Evolutionary conservation across 2,888 invertebrate genomes (phyloP).

Genomic region (Omphaloscelis lunosa): DNA sequence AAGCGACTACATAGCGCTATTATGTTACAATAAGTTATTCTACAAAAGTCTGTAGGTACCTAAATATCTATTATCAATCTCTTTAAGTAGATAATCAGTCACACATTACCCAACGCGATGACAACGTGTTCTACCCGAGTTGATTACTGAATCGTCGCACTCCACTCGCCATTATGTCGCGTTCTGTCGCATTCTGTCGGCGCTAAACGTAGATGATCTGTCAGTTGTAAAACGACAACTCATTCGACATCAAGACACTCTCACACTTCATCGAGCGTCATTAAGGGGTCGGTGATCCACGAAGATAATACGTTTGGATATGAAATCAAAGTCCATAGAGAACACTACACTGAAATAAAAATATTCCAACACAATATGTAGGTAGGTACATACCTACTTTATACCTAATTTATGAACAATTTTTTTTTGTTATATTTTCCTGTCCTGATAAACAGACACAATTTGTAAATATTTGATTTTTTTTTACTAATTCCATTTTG

Average conservation of each 20-base stretch:
- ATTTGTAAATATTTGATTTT: not conserved
- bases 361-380: not conserved
- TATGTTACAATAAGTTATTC: not conserved
- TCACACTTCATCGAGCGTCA: slow-evolving; percentile 77
- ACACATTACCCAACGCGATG: slow-evolving; percentile 34
- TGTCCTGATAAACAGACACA: not conserved
- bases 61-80: slow-evolving; percentile 5
- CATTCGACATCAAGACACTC: slow-evolving; percentile 79
- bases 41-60: not conserved
- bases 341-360: not conserved
- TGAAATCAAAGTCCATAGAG: slow-evolving; percentile 14
- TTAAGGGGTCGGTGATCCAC: slow-evolving; percentile 66
- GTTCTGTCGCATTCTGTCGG: slow-evolving; percentile 30
- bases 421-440: not conserved
- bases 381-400: not conserved
- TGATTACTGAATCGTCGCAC: slow-evolving; percentile 66
- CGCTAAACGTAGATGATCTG: slow-evolving; percentile 72
- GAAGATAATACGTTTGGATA: slow-evolving; percentile 40
- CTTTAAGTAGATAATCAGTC: slow-evolving; percentile 39
- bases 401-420: too few relatives aligned
- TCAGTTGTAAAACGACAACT: slow-evolving; percentile 81
- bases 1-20: not conserved
- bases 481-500: not conserved
- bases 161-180: slow-evolving; percentile 63
- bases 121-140: slow-evolving; percentile 60